These are phyloP conservation scores for Aproaerema taeniolella DNA, from an alignment of 2,888 invertebrate species.

Conservation along the genomic window DNA sequence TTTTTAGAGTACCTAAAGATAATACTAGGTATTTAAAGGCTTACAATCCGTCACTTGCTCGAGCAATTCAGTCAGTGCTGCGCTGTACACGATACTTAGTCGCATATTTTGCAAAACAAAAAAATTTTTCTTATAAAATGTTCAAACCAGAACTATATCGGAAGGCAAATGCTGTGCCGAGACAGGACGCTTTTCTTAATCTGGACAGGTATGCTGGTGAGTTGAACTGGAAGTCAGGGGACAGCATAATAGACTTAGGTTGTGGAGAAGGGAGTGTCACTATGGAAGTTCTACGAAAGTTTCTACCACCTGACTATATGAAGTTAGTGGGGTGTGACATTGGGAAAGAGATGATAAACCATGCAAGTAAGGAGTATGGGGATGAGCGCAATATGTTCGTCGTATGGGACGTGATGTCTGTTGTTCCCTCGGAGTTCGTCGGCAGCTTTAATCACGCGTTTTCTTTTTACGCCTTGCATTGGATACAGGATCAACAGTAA, in stretches of 20 bases:
- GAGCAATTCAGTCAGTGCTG: no score
- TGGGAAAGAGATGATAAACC: constrained; percentile 80
- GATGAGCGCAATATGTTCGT: constrained; percentile 56
- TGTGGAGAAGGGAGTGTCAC: constrained; percentile 82
- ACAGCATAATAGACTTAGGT: constrained; percentile 78
- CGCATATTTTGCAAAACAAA: no score
- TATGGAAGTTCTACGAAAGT: constrained; percentile 74
- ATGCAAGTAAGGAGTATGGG: constrained; percentile 66
- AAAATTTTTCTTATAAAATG: neutral
- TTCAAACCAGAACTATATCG: constrained; percentile 77
- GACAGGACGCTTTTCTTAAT: constrained; percentile 57
- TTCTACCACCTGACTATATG: constrained; percentile 64
- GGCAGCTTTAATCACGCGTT: constrained; percentile 79
- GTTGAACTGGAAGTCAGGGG: constrained; percentile 66
- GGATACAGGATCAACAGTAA: constrained; percentile 82
- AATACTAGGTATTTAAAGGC: no score
- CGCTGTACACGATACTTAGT: no score
- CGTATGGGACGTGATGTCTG: constrained; percentile 68
- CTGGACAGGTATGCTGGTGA: constrained; percentile 74
- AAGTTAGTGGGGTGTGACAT: constrained; percentile 79
- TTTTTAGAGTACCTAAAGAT: no score
- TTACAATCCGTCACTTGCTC: no score
- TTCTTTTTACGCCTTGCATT: constrained; percentile 85
- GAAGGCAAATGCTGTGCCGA: constrained; percentile 77
- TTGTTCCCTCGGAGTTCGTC: constrained; percentile 54